These are phyloP conservation scores for Amazona guildingii DNA, from an alignment of 2,113 vertebrate species.

Conservation along the genomic window DNA sequence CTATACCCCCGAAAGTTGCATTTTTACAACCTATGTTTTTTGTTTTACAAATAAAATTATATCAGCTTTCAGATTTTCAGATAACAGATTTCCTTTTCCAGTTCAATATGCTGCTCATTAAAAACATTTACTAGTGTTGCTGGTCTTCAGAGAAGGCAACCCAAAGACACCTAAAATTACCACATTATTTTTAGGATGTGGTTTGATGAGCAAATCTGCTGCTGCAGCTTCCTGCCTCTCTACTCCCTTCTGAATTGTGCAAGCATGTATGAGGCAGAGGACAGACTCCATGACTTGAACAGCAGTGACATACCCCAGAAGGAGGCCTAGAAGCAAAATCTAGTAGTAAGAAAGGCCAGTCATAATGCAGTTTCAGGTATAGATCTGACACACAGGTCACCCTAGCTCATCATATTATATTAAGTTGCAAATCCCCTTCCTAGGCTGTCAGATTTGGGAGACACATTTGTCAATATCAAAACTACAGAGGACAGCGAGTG, in stretches of 20 bases:
- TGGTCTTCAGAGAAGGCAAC: background rate
- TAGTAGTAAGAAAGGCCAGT: background rate
- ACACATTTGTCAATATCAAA: background rate
- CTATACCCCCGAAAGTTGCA: background rate
- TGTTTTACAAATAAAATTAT: background rate
- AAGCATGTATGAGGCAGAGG: background rate
- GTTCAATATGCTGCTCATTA: background rate
- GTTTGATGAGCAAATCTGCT: background rate
- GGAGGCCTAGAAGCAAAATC: background rate
- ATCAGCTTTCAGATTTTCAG: background rate
- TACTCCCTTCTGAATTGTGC: background rate
- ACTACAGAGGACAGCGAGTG: fast-evolving
- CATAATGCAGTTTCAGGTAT: background rate
- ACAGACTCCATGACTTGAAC: background rate
- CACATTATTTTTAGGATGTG: background rate
- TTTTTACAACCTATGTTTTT: background rate
- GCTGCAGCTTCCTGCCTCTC: background rate
- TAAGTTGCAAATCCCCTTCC: background rate
- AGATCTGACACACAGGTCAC: background rate
- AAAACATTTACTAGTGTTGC: background rate
- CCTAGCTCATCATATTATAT: fast-evolving
- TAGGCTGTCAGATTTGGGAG: background rate
- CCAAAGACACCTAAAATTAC: background rate
- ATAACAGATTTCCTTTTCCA: background rate
- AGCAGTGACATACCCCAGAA: background rate